Base-by-base conservation (phyloP, 2,888 invertebrate genomes). In the Scaptomyza polygonia region DNA sequence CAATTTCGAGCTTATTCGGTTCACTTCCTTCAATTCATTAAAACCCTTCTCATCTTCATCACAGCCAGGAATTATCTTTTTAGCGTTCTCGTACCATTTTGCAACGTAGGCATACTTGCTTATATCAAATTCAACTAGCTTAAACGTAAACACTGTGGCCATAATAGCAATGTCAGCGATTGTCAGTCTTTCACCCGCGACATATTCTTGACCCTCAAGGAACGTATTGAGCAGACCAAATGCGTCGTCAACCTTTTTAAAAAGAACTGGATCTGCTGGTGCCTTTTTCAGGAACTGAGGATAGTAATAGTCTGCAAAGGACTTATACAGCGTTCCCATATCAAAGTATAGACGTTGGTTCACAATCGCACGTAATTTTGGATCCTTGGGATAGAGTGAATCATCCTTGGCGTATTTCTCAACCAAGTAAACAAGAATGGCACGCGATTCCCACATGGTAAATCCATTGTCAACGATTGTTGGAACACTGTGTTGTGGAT, bases 271-370 rank as follows among this genome's bases (percentile, higher is more conserved):
- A 88, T 96, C 95, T n/a, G 93, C 93, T 11, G 94, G 93, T 9
- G 92, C 92, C 32, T 93, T 93, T 0, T 92, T 93, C 77, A 94
- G 93, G n/a, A 94, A 81, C 84, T 94, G 93, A 42, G 94, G 94
- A 85, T 94, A 93, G 87, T 95, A 95, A 85, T 95, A 95, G 45
- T 95, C 95, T 0, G 92, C 92, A 79, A 96, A 94, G 74, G 94
- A 93, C 57, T 93, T 92, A 90, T 95, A 96, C 3, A 97, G 91
- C 0, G 94, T 95, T n/a, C 95, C 95, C 83, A 95, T 93, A 88
- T 97, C 96, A 90, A 96, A 97, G 91, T 94, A 96, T 45, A 97
- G 91, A 54, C 95, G 93, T 84, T 96, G 95, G 91, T 97, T 96
- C 16, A 97, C 95, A 0, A 95, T 48, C 0, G 95, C 96, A 29